phyloP scores from a whole-genome alignment of 2,888 invertebrate species.

The Plebejus argus region DNA sequence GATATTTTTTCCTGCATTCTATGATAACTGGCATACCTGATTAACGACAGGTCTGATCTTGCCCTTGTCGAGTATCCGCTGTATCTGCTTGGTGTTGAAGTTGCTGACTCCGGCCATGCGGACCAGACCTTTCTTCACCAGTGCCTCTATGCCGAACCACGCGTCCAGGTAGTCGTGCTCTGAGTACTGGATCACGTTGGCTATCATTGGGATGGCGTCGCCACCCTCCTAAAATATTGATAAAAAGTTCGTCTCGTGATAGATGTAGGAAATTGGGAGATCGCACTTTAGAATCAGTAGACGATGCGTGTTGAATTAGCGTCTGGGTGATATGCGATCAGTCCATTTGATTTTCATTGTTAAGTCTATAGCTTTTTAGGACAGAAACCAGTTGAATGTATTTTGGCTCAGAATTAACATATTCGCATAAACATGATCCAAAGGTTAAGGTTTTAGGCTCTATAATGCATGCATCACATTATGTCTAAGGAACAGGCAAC shows the following conservation, averaged over 20 bases:
- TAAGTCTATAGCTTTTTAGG: too few relatives aligned
- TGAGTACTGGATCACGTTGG: slow-evolving; percentile 67
- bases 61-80: slow-evolving; percentile 83
- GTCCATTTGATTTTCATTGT: too few relatives aligned
- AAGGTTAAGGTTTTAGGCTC: too few relatives aligned
- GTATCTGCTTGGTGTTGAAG: slow-evolving; percentile 90
- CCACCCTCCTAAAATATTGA: slow-evolving; percentile 63
- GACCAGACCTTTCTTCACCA: slow-evolving; percentile 83
- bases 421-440: too few relatives aligned
- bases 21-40: slow-evolving; percentile 66
- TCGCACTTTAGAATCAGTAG: too few relatives aligned
- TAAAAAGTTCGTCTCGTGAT: neutral
- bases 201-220: slow-evolving; percentile 81
- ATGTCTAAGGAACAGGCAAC: slow-evolving; percentile 25
- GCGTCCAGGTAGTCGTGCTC: slow-evolving; percentile 86
- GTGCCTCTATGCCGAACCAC: slow-evolving; percentile 90
- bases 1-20: too few relatives aligned
- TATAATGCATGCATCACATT: too few relatives aligned
- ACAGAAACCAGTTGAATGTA: too few relatives aligned
- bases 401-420: too few relatives aligned
- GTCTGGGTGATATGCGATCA: too few relatives aligned
- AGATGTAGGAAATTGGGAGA: neutral
- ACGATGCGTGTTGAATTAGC: too few relatives aligned
- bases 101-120: slow-evolving; percentile 92
- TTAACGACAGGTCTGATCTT: slow-evolving; percentile 84